Evolutionary conservation across 2,888 invertebrate genomes (phyloP).

Genomic region (Ceraclea dissimilis): DNA sequence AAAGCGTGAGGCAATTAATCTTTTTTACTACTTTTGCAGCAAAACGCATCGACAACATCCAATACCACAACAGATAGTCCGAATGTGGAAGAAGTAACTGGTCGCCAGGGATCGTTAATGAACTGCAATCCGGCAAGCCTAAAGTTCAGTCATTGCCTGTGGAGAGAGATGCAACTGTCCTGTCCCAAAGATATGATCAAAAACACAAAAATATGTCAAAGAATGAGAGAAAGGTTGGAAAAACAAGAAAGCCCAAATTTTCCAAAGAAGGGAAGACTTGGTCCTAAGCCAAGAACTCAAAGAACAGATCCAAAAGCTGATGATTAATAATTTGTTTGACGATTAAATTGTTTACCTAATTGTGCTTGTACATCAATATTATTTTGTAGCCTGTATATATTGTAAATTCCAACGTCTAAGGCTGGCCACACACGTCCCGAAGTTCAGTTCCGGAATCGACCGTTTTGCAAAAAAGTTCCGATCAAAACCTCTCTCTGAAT

Average conservation of each 20-base stretch:
- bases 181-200: constrained; percentile 37
- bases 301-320: neutral
- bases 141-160: constrained; percentile 34
- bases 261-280: constrained; percentile 5
- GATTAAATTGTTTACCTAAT: neutral
- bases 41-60: neutral
- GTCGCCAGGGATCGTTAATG: neutral
- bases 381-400: too few species aligned
- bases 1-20: too few species aligned
- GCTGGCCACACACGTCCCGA: too few species aligned
- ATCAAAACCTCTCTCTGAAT: too few species aligned
- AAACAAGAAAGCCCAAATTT: constrained; percentile 26
- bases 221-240: constrained; percentile 32
- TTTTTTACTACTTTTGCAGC: neutral
- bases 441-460: too few species aligned
- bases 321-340: constrained; percentile 1
- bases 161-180: constrained; percentile 34
- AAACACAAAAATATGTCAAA: constrained; percentile 32
- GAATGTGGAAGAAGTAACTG: neutral
- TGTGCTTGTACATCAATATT: neutral
- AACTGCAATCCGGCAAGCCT: constrained; percentile 33
- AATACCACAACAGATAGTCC: neutral
- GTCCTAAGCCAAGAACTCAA: neutral
- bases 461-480: too few species aligned
- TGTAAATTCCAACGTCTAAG: too few species aligned